Evolutionary conservation across 2,888 invertebrate genomes (phyloP).

Genomic region (Polietes domitor): DNA sequence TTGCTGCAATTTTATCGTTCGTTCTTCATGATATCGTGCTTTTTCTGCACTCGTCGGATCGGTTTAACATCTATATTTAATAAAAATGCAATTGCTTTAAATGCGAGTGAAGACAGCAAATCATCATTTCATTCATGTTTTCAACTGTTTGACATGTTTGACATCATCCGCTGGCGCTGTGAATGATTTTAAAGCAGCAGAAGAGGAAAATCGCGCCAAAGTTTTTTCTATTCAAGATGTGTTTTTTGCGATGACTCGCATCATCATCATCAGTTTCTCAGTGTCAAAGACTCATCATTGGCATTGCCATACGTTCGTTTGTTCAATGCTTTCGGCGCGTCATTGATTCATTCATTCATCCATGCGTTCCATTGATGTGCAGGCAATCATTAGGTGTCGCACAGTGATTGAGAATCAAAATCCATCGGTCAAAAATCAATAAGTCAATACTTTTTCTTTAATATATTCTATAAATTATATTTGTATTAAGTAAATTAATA

Average conservation of each 20-base stretch:
- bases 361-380: not conserved
- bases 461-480: too few relatives aligned
- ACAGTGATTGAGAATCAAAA: too few relatives aligned
- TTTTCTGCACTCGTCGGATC: not conserved
- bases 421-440: too few relatives aligned
- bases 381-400: too few relatives aligned
- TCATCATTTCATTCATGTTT: slow-evolving; percentile 3
- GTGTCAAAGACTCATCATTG: slow-evolving; percentile 42
- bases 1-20: slow-evolving; percentile 17
- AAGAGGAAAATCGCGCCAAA: too few relatives aligned
- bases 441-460: too few relatives aligned
- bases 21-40: slow-evolving; percentile 18
- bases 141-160: not conserved
- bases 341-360: slow-evolving; percentile 13
- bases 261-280: slow-evolving; percentile 24
- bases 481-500: too few relatives aligned
- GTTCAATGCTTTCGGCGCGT: not conserved
- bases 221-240: too few relatives aligned
- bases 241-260: not conserved
- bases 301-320: slow-evolving; percentile 34
- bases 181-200: too few relatives aligned
- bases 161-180: not conserved
- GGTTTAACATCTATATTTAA: slow-evolving; percentile 31
- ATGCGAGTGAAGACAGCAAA: not conserved
- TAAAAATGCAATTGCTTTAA: slow-evolving; percentile 5